phyloP scores from a whole-genome alignment of 2,113 vertebrate species.

The Riparia riparia region DNA sequence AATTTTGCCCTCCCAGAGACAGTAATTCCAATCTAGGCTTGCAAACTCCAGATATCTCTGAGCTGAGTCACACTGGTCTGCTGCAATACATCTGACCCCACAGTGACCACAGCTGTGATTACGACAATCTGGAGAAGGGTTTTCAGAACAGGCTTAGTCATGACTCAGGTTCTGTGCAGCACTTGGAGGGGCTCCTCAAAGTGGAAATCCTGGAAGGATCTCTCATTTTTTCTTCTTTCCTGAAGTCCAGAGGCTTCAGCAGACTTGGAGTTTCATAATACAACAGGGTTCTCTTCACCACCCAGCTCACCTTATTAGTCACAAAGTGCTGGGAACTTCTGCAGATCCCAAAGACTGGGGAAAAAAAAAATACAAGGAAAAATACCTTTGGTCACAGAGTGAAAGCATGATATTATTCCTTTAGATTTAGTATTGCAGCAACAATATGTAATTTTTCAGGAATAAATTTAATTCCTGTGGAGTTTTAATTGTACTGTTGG shows the following conservation, averaged over 20 bases:
- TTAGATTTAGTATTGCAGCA: background rate
- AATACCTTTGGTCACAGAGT: background rate
- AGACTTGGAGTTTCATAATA: background rate
- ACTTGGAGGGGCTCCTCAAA: background rate
- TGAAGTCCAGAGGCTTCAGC: background rate
- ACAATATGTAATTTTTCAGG: background rate
- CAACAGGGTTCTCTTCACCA: background rate
- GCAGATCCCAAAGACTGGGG: background rate
- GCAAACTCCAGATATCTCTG: slow-evolving; percentile 32
- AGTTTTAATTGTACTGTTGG: background rate
- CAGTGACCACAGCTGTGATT: background rate
- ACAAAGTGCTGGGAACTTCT: background rate
- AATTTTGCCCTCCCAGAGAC: slow-evolving; percentile 8
- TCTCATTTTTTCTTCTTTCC: background rate
- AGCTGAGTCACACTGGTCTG: slow-evolving; percentile 13
- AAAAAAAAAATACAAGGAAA: background rate
- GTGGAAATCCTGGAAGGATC: background rate
- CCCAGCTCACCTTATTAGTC: background rate
- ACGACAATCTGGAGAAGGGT: background rate
- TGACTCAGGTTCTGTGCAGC: background rate
- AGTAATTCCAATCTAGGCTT: slow-evolving; percentile 47
- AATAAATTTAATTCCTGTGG: background rate
- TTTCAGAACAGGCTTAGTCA: background rate
- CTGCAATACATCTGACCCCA: background rate
- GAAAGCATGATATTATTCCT: background rate